Conservation (phyloP, 2,888 invertebrate species). For the Melipona bicolor region DNA sequence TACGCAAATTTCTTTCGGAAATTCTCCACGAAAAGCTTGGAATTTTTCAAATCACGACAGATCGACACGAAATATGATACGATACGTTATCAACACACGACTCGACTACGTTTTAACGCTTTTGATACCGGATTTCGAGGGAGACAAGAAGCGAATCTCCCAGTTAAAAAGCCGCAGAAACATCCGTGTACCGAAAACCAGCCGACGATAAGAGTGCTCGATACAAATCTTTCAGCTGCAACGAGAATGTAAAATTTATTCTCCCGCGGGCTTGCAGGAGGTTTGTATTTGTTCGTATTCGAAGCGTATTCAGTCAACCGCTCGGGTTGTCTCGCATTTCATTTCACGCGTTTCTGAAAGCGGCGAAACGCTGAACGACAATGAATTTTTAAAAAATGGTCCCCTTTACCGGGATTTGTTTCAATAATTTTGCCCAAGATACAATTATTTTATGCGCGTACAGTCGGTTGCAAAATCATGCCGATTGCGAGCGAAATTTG, state of each 20-base stretch:
- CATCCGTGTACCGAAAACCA: background rate
- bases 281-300: no score
- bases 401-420: background rate
- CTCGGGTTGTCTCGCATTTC: background rate
- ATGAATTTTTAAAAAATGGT: background rate
- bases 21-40: background rate
- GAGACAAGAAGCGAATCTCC: background rate
- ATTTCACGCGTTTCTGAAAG: background rate
- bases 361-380: background rate
- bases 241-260: background rate
- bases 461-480: background rate
- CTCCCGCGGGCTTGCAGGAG: background rate
- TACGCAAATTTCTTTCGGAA: no score
- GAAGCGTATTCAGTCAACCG: background rate
- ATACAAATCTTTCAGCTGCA: background rate
- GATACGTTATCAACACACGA: background rate
- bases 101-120: background rate
- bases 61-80: background rate
- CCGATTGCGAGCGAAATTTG: no score
- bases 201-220: background rate
- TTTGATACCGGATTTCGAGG: background rate
- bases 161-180: background rate
- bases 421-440: background rate
- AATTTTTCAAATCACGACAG: background rate
- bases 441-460: background rate